Evolutionary conservation across 30 jellyfish, hydroid and myxozoan species (phyloP).

Genomic region (Aurelia sp.): DNA sequence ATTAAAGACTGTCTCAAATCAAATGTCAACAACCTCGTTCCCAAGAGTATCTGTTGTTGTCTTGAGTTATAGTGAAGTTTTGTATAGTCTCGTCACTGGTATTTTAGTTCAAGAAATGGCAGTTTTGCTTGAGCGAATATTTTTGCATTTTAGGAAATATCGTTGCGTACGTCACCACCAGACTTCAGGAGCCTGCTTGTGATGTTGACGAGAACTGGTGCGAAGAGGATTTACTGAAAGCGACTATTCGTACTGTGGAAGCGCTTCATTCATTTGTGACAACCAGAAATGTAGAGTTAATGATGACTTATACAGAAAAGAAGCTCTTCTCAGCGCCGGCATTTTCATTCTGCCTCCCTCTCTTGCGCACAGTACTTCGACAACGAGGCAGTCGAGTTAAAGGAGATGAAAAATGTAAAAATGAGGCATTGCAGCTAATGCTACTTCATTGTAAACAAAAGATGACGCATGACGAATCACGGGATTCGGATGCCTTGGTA

Average conservation of each 20-base stretch:
- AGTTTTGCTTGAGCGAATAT: background rate
- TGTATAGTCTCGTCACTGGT: background rate
- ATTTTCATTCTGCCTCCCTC: constrained; percentile 81
- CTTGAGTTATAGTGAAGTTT: no score
- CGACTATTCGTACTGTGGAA: constrained; percentile 62
- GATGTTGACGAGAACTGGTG: constrained; percentile 77
- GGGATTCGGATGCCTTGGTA: constrained; percentile 6
- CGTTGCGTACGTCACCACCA: constrained; percentile 70
- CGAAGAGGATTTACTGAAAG: constrained; percentile 54
- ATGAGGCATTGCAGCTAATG: constrained; percentile 76
- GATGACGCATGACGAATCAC: background rate
- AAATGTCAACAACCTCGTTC: no score
- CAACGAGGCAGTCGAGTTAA: constrained; percentile 70
- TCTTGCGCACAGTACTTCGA: constrained; percentile 61
- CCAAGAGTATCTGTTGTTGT: no score
- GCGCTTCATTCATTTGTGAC: constrained; percentile 69
- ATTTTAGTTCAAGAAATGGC: background rate
- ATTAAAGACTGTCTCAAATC: no score
- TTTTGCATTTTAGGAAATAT: constrained; percentile 59
- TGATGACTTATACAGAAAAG: constrained; percentile 82
- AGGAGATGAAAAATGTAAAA: constrained; percentile 59
- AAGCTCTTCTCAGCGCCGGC: constrained; percentile 71
- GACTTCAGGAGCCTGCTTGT: constrained; percentile 76
- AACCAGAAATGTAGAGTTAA: constrained; percentile 65
- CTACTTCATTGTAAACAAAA: constrained; percentile 70